Evolutionary conservation across 2,888 invertebrate species (phyloP), one percentile per base, ranked within the genome.

Genomic region (Amblyjoppa fuscipennis): DNA sequence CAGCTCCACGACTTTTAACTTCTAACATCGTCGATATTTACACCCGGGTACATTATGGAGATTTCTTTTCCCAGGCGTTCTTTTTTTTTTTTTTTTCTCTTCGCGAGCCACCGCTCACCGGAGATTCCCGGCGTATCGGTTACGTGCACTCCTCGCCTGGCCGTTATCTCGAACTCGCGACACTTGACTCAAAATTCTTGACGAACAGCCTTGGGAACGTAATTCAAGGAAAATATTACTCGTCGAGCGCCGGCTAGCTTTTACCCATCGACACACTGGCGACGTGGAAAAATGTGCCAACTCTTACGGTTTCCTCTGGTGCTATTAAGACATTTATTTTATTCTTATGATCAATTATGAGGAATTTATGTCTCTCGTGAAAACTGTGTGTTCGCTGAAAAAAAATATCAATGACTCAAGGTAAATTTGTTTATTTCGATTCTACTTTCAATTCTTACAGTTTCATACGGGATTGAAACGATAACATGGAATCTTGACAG

Each of bases 1-100:
- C 64, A 68, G 4, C 82, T 85, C 71, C 56, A 78, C 82, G 38
- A 84, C 75, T 71, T 76, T 66, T 20, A 68, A 13, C 68, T 64
- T 69, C n/a, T 74, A 53, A 78, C 70, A 34, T 51, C 76, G 81
- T 59, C 38, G 61, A 82, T 71, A 79, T 49, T 66, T 75, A 71
- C 64, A 81, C 51, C 20, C 61, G 7, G 38, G n/a, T 61, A 51
- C 51, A 11, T 64, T 11, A 28, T 16, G 28, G 25, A 61, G 28
- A 61, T 28, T 41, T 56, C 41, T 69, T 78, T 59, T 70, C 59
- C 20, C 45, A 69, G 68, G 13, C 38, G 13, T 31, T 53, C 51
- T 61, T 45, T 59, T 70, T 38, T n/a, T 31, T 53, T 61, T 61
- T 45, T 59, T 70, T 38, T n/a, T 34, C 20, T 38, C 49, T 56